Evolutionary conservation across 2,113 vertebrate genomes (phyloP).

Genomic region (Rhinolophus ferrumequinum): DNA sequence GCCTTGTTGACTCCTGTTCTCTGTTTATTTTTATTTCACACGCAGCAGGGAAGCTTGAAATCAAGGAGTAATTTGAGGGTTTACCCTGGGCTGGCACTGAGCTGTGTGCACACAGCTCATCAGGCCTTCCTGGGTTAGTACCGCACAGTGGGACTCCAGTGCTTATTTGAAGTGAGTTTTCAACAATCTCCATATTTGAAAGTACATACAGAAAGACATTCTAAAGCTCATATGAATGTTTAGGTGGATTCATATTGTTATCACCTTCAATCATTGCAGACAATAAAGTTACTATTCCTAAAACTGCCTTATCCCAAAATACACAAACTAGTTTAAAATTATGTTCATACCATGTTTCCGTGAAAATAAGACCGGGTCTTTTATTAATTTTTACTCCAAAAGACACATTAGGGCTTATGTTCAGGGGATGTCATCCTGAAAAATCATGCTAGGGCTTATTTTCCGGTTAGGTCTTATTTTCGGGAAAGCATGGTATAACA

Average conservation of each 20-base stretch:
- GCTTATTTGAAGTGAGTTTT: conserved; percentile 44
- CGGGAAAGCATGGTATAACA: background rate
- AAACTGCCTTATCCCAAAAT: conserved; percentile 26
- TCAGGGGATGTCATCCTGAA: too few species aligned
- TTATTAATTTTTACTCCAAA: too few species aligned
- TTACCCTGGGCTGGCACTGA: background rate
- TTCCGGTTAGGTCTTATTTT: too few species aligned
- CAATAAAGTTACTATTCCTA: conserved; percentile 45
- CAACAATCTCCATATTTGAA: conserved; percentile 43
- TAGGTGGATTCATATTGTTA: background rate
- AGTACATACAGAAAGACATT: background rate
- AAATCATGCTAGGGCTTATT: too few species aligned
- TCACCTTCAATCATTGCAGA: background rate
- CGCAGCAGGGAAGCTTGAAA: conserved; percentile 50
- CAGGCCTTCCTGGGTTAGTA: background rate
- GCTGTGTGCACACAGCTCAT: background rate
- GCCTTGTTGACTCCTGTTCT: conserved; percentile 48
- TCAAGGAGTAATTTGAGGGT: conserved; percentile 19
- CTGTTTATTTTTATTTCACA: conserved; percentile 58
- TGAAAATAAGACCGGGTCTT: too few species aligned
- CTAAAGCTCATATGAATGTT: conserved; percentile 30
- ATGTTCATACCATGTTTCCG: background rate
- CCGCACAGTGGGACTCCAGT: background rate
- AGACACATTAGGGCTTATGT: too few species aligned
- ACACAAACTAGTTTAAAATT: conserved; percentile 26